Conservation (phyloP, 2,113 vertebrate species). For the Lasiurus cinereus region DNA sequence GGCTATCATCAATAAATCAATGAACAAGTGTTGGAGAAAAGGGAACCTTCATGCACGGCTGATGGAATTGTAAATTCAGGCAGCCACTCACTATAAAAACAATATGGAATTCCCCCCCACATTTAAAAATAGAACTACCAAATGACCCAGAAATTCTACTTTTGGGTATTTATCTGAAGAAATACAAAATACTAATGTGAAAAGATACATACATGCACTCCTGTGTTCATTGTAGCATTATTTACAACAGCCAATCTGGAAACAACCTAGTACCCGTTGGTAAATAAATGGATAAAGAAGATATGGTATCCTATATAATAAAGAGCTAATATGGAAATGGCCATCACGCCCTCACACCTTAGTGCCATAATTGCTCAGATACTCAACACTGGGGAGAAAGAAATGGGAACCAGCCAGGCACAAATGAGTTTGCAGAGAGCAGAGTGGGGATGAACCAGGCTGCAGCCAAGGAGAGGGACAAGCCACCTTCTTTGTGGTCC, state of each 20-base stretch:
- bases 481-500: no score
- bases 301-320: no score
- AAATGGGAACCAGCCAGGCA: no score
- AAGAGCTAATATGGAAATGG: no score
- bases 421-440: no score
- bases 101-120: background rate
- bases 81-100: background rate
- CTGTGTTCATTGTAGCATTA: background rate
- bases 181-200: background rate
- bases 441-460: no score
- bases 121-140: background rate
- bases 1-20: background rate
- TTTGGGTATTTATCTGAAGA: background rate
- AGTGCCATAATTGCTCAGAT: no score
- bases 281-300: no score
- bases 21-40: background rate
- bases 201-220: background rate
- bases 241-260: background rate
- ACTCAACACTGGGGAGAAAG: no score
- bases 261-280: no score
- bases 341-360: no score
- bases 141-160: background rate
- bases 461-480: no score
- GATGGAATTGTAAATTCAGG: background rate
- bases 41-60: background rate